A percentile compares a stretch with the other conserved stretches of the same genome.
phyloP scores from a whole-genome alignment of 2,113 vertebrate genomes.

The Colossoma macropomum region DNA sequence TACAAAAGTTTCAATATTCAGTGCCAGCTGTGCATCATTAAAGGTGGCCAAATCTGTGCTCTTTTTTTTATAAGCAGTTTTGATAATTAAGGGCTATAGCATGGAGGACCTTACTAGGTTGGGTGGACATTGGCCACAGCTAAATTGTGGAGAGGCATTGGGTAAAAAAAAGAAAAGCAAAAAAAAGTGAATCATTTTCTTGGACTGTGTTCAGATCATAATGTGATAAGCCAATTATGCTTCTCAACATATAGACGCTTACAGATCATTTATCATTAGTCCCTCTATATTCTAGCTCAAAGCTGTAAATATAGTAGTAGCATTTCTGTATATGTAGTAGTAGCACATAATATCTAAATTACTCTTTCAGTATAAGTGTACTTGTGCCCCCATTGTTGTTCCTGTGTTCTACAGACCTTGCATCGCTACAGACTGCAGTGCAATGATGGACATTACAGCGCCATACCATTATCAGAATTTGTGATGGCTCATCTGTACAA shows the following conservation, averaged over 20 bases:
- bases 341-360: background rate
- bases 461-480: slow-evolving; percentile 52
- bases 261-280: background rate
- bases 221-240: background rate
- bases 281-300: no score
- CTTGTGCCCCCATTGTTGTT: slow-evolving; percentile 21
- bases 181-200: no score
- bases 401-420: slow-evolving; percentile 1
- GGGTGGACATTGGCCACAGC: no score
- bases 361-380: slow-evolving; percentile 11
- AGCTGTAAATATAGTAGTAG: background rate
- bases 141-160: no score
- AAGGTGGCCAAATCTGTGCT: no score
- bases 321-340: background rate
- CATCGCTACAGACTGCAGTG: slow-evolving; percentile 23
- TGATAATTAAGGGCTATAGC: no score
- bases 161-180: no score
- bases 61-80: no score
- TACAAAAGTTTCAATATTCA: no score
- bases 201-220: background rate
- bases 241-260: background rate
- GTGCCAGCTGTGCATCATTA: no score
- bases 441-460: slow-evolving; percentile 51
- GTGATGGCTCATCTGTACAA: slow-evolving; percentile 53
- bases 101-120: no score